Percentiles rank a stretch among this genome's conserved stretches.
These are phyloP conservation scores for Nephrotoma appendiculata DNA, from an alignment of 2,888 invertebrate species.

Conservation along the genomic window DNA sequence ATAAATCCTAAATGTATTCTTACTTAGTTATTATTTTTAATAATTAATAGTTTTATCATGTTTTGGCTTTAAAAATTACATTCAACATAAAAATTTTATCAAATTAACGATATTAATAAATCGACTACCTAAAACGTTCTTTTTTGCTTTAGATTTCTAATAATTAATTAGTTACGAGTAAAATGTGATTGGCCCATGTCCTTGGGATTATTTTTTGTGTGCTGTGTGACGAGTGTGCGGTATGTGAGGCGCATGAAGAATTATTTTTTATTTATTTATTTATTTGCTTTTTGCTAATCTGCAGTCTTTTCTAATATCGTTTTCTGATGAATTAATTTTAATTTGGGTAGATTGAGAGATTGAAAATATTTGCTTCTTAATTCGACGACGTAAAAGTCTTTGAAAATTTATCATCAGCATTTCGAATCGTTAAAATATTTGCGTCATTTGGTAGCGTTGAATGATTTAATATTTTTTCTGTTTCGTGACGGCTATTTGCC, in stretches of 20 bases:
- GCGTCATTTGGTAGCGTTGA: constrained; percentile 12
- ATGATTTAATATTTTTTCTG: constrained; percentile 30
- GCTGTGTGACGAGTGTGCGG: background rate
- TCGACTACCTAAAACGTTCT: background rate
- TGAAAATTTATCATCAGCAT: constrained; percentile 1
- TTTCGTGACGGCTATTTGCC: constrained; percentile 33
- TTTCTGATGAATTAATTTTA: background rate
- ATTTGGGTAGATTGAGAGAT: background rate
- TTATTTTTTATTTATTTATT: background rate
- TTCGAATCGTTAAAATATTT: background rate
- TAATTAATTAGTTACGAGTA: background rate
- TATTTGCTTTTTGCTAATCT: background rate
- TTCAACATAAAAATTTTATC: background rate
- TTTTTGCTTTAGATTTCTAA: background rate
- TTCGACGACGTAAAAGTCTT: background rate
- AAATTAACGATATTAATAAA: background rate
- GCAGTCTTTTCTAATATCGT: background rate
- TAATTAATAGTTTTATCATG: background rate
- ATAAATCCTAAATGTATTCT: background rate
- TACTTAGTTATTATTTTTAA: background rate
- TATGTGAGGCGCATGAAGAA: background rate
- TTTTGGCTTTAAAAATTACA: background rate
- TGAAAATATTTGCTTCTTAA: background rate
- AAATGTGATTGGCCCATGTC: background rate
- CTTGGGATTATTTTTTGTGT: background rate